Conservation (phyloP, 2,888 invertebrate genomes). For the Rhamphomyia laevipes region DNA sequence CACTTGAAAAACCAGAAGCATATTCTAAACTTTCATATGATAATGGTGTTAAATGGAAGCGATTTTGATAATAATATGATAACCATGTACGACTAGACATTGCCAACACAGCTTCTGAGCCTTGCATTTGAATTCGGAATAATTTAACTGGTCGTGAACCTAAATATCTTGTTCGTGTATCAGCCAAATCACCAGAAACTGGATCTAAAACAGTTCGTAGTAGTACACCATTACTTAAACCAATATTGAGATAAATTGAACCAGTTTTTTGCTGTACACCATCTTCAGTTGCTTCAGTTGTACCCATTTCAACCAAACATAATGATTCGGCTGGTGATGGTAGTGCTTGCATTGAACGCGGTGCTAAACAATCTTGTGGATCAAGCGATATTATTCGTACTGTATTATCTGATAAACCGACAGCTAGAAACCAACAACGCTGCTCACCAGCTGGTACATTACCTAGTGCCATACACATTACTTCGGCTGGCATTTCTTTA, state of each 20-base stretch:
- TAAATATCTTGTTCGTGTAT: constrained; percentile 92
- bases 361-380: constrained; percentile 88
- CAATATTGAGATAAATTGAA: constrained; percentile 87
- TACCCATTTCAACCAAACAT: constrained; percentile 90
- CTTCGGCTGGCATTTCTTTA: constrained; percentile 92
- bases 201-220: constrained; percentile 89
- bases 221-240: constrained; percentile 91
- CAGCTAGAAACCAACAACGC: constrained; percentile 88
- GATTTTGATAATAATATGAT: constrained; percentile 95
- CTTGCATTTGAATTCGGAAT: constrained; percentile 91
- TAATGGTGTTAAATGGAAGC: constrained; percentile 87
- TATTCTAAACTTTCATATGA: constrained; percentile 96
- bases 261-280: constrained; percentile 50
- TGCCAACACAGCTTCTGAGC: constrained; percentile 90
- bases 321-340: constrained; percentile 94
- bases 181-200: constrained; percentile 91
- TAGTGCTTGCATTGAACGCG: constrained; percentile 91
- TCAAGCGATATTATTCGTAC: constrained; percentile 96
- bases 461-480: constrained; percentile 96
- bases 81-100: constrained; percentile 98
- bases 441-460: constrained; percentile 93
- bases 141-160: constrained; percentile 93
- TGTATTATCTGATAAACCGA: constrained; percentile 90
- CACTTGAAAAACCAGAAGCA: constrained; percentile 90
- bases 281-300: constrained; percentile 45